Evolutionary conservation across 2,888 invertebrate genomes (phyloP).

Genomic region (Clunio marinus): DNA sequence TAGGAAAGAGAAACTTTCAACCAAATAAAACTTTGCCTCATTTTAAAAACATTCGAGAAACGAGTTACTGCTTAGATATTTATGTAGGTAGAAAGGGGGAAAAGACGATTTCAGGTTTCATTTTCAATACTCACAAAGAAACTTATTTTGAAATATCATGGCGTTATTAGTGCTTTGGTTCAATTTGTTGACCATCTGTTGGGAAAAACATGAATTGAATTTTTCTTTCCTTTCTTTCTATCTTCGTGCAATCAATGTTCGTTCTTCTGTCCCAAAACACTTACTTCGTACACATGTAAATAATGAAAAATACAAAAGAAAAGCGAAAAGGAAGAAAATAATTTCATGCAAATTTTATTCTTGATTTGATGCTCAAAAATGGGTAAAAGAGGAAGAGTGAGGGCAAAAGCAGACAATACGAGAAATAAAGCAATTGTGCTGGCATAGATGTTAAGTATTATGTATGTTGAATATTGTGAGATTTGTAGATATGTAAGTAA

Average conservation of each 20-base stretch:
- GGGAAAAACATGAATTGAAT: not conserved
- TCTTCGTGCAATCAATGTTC: too few species aligned
- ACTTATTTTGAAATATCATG: not conserved
- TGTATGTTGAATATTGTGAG: conserved; percentile 3
- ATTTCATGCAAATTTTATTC: conserved; percentile 29
- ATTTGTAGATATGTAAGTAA: too few species aligned
- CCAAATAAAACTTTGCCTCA: not conserved
- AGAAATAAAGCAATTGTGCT: not conserved
- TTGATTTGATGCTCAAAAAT: conserved; percentile 4
- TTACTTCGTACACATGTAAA: too few species aligned
- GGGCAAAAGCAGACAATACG: not conserved
- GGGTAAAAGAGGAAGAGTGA: not conserved
- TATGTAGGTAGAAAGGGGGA: too few species aligned
- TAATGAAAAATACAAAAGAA: not conserved
- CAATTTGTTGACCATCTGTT: conserved; percentile 6
- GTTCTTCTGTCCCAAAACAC: too few species aligned
- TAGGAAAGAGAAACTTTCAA: conserved; percentile 8
- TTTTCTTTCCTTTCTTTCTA: not conserved
- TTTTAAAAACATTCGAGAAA: not conserved
- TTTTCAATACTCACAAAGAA: too few species aligned
- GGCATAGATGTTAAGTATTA: conserved; percentile 10
- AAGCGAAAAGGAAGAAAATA: conserved; percentile 6
- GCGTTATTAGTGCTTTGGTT: not conserved
- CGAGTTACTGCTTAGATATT: too few species aligned
- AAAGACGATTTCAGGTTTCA: too few species aligned